Percentiles rank a stretch among this genome's conserved stretches.
Conservation (phyloP, 2,113 vertebrate genomes). For the Podarcis muralis region DNA sequence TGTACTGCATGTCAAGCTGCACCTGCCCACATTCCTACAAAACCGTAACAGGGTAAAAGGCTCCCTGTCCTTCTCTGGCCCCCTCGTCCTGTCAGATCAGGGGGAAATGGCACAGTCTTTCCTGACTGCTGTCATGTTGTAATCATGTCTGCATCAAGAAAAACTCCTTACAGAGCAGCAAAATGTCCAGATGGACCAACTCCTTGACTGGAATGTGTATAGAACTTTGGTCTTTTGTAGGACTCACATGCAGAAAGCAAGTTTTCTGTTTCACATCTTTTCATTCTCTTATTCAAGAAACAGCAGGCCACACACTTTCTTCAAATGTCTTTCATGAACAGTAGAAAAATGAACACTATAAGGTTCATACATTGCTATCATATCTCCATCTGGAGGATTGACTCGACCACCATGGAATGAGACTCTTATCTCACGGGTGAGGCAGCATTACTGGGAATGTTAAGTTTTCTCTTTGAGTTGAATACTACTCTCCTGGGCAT, state of each 20-base stretch:
- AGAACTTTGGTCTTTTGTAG: not conserved
- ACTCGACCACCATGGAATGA: not conserved
- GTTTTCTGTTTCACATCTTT: slow-evolving; percentile 9
- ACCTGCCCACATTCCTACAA: not conserved
- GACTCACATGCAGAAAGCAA: not conserved
- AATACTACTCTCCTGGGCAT: not conserved
- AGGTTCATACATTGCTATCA: not conserved
- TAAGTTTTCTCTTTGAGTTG: not conserved
- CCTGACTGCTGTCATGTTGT: not conserved
- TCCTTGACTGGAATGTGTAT: not conserved
- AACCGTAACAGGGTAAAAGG: not conserved
- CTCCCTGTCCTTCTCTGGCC: not conserved
- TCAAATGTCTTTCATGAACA: slow-evolving; percentile 1
- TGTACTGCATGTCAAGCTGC: not conserved
- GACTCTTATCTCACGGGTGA: not conserved
- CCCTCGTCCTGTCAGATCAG: too few species aligned
- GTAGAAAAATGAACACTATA: not conserved
- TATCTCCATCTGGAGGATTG: not conserved
- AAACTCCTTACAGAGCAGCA: not conserved
- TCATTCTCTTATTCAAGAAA: not conserved
- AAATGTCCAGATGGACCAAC: not conserved
- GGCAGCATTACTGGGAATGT: not conserved
- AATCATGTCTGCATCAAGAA: not conserved
- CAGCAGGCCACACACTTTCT: not conserved
- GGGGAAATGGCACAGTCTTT: not conserved